These are phyloP conservation scores for Alosa alosa DNA, from an alignment of 2,113 vertebrate genomes.

Conservation along the genomic window DNA sequence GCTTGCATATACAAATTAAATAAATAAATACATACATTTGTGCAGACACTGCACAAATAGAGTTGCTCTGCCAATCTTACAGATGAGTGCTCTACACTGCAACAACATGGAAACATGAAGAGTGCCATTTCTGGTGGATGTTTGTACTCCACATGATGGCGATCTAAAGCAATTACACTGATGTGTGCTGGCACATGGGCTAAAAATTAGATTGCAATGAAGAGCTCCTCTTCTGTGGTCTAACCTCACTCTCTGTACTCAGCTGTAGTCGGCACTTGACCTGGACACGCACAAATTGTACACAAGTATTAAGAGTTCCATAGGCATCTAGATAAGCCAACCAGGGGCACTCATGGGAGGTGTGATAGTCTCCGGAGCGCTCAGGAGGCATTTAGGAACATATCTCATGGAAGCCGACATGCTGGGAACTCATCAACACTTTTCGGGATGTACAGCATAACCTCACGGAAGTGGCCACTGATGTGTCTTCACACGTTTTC, in stretches of 20 bases:
- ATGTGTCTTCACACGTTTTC: neutral
- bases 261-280: neutral
- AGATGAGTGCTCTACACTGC: neutral
- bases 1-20: neutral
- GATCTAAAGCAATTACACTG: neutral
- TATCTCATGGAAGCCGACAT: neutral
- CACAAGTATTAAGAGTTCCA: neutral
- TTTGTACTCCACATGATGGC: neutral
- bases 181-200: neutral
- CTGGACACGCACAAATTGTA: neutral
- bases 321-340: neutral
- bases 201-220: neutral
- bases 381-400: neutral
- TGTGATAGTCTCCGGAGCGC: neutral
- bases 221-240: neutral
- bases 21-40: neutral
- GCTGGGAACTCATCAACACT: neutral
- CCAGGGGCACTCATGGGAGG: neutral
- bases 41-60: neutral
- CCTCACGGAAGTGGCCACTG: neutral
- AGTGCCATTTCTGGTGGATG: neutral
- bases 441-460: neutral
- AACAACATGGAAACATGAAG: neutral
- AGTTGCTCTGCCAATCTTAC: neutral
- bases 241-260: neutral